Evolutionary conservation across 2,888 invertebrate species (phyloP).

Genomic region (Elysia crispata): DNA sequence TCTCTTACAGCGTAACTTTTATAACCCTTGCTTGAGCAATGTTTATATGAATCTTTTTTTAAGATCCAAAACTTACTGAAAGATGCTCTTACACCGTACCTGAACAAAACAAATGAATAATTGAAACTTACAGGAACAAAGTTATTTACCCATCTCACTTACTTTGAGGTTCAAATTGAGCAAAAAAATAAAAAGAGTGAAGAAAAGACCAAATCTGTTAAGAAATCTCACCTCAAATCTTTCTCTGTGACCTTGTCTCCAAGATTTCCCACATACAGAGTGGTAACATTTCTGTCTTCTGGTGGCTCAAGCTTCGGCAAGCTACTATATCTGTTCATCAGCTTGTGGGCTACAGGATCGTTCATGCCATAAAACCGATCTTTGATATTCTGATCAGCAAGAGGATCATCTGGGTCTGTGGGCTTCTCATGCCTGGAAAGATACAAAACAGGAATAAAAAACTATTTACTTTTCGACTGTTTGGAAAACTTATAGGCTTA

Average conservation of each 20-base stretch:
- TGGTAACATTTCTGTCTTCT: slow-evolving; percentile 96
- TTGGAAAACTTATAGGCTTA: no score
- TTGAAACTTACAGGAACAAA: no score
- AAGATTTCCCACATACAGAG: slow-evolving; percentile 96
- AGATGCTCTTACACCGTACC: no score
- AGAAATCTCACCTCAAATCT: slow-evolving; percentile 83
- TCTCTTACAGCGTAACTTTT: no score
- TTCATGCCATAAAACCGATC: slow-evolving; percentile 91
- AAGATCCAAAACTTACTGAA: no score
- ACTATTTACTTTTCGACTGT: background rate
- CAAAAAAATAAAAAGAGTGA: no score
- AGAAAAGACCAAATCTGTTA: no score
- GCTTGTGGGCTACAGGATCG: slow-evolving; percentile 96
- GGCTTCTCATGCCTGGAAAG: slow-evolving; percentile 90
- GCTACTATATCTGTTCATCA: slow-evolving; percentile 91
- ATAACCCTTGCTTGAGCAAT: no score
- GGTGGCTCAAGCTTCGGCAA: slow-evolving; percentile 97
- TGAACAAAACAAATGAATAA: no score
- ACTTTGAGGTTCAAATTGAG: no score
- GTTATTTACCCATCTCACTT: no score
- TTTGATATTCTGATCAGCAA: slow-evolving; percentile 96
- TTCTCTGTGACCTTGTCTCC: slow-evolving; percentile 91
- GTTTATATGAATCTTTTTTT: no score
- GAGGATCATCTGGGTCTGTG: slow-evolving; percentile 96
- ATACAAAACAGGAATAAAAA: background rate